Conservation (phyloP, 2,113 vertebrate genomes). For the Leptobrachium leishanense region DNA sequence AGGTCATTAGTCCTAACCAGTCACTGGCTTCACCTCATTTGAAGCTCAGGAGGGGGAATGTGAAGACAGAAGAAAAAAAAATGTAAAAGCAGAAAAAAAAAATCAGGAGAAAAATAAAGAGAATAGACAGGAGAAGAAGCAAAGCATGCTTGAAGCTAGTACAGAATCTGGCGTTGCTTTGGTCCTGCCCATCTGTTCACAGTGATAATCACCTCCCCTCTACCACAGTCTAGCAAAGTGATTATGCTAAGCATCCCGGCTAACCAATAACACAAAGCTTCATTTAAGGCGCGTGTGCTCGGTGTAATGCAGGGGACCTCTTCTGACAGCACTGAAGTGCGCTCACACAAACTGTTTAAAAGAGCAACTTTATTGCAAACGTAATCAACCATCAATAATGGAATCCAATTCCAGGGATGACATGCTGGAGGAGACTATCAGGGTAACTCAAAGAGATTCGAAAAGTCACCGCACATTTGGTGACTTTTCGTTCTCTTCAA, state of each 20-base stretch:
- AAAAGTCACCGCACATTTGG: too few species aligned
- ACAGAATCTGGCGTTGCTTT: conserved; percentile 75
- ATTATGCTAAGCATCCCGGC: conserved; percentile 82
- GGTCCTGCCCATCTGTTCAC: conserved; percentile 84
- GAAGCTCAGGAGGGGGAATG: conserved; percentile 50
- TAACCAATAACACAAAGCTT: conserved; percentile 78
- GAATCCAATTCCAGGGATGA: too few species aligned
- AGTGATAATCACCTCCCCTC: conserved; percentile 87
- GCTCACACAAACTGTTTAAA: conserved; percentile 49
- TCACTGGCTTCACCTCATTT: conserved; percentile 56
- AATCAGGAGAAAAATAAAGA: conserved; percentile 12
- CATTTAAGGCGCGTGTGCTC: conserved; percentile 65
- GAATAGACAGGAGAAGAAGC: conserved; percentile 57
- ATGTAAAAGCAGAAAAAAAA: conserved; percentile 42
- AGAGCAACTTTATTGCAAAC: conserved; percentile 29
- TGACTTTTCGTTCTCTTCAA: too few species aligned
- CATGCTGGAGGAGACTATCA: too few species aligned
- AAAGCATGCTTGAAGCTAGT: conserved; percentile 67
- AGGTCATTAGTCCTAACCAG: conserved; percentile 48
- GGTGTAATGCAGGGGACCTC: conserved; percentile 69
- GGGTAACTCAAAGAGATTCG: too few species aligned
- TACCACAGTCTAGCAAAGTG: conserved; percentile 80
- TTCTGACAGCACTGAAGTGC: conserved; percentile 68
- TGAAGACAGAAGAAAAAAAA: background rate
- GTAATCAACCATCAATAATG: background rate